Base-by-base conservation (phyloP, 1,140 invertebrate species). In the Tetragnatha versicolor region DNA sequence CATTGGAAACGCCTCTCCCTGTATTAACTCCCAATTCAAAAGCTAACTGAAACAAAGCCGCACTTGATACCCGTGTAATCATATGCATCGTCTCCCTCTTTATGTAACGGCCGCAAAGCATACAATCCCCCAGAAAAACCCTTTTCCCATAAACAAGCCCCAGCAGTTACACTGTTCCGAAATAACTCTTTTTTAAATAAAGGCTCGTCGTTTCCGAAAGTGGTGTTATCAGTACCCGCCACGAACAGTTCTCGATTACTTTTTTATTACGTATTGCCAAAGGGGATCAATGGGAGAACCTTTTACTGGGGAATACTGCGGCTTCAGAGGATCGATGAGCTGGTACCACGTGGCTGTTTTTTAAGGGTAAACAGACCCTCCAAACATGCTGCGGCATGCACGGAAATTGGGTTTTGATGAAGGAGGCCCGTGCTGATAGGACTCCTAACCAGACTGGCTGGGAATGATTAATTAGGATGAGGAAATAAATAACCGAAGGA, bases 191-290 rank as follows among this genome's bases (percentile, higher is more conserved):
- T 77, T 77, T 47, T 12, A 77, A 73, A 77, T 53, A 77, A 77
- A 65, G 73, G 66, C 60, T 7, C 39, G 47, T 65, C 60, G 22
- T 72, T 72, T 72, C 35, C 69, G 51, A 73, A 35, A 53, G 49
- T 55, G 60, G 31, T 61, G 33, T 75, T 77, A 77, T 77, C 73
- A 65, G 73, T 77, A 65, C 65, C 73, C 61, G 61, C 73, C 73
- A 77, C 73, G 61, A 63, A 77, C 60, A 35, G 47, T 39, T 47
- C 73, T 77, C 60, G 61, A 77, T 77, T 65, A 65, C 73, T 77
- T 77, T 77, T 77, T 77, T 77, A 77, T 77, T 77, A 77, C 45
- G 73, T 77, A 77, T 77, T 77, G 73, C 73, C 73, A 55, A 65
- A 75, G 58, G 73, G 73, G 73, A 77, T 77, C 73, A 77, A 77